A percentile compares a stretch with the other conserved stretches of the same genome.
These are phyloP conservation scores for Limenitis camilla DNA, from an alignment of 2,888 invertebrate species.

Conservation along the genomic window DNA sequence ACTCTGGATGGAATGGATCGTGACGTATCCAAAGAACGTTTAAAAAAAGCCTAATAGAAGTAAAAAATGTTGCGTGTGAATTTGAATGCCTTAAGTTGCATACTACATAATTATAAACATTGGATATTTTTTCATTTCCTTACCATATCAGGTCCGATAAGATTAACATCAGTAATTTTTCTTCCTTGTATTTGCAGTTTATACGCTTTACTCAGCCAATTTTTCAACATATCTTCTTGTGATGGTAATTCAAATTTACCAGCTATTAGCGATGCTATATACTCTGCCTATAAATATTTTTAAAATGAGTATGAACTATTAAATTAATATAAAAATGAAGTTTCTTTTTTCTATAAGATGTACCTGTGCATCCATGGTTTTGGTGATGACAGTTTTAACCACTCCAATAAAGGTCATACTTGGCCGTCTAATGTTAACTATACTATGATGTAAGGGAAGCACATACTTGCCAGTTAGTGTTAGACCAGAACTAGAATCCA, in stretches of 20 bases:
- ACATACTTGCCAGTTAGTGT: constrained; percentile 77
- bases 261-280: constrained; percentile 75
- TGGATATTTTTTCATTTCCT: constrained; percentile 7
- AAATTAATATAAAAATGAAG: no score
- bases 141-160: constrained; percentile 50
- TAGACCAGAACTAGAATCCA: constrained; percentile 77
- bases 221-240: constrained; percentile 77
- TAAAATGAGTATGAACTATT: neutral
- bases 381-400: constrained; percentile 78
- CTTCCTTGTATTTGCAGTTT: constrained; percentile 39
- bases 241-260: constrained; percentile 76
- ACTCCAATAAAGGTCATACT: constrained; percentile 86
- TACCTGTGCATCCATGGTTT: constrained; percentile 82
- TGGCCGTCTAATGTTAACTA: constrained; percentile 83
- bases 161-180: constrained; percentile 55
- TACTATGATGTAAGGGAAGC: constrained; percentile 82
- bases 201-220: constrained; percentile 73
- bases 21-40: no score
- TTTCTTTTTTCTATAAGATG: no score
- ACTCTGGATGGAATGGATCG: no score
- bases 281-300: constrained; percentile 66
- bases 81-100: no score
- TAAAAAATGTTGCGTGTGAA: no score
- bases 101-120: no score
- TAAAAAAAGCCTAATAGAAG: no score